phyloP scores from a whole-genome alignment of 2,888 invertebrate species.

The Tinea semifulvella region DNA sequence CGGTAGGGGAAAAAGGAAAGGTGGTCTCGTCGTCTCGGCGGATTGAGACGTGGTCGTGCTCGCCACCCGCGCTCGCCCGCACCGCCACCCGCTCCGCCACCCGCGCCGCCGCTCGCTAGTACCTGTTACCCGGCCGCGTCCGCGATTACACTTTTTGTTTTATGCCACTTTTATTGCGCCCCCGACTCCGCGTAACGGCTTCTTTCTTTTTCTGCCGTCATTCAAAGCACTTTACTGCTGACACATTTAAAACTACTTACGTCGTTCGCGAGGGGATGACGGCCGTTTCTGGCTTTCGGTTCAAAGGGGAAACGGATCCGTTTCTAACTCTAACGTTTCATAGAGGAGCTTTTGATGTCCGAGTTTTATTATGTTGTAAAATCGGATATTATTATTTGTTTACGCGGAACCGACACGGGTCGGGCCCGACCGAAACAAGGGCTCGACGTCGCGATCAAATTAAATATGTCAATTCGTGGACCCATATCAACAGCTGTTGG shows the following conservation, averaged over 20 bases:
- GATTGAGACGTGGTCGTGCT: conserved; percentile 44
- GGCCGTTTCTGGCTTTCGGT: conserved; percentile 24
- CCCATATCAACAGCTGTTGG: conserved; percentile 67
- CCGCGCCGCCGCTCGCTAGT: not conserved
- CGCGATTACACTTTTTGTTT: conserved; percentile 46
- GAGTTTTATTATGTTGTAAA: conserved; percentile 26
- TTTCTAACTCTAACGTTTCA: conserved; percentile 25
- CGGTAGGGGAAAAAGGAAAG: conserved; percentile 65
- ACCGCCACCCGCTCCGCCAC: no score
- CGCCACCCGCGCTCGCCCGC: conserved; percentile 28
- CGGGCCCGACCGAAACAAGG: conserved; percentile 32
- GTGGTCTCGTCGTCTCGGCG: conserved; percentile 66
- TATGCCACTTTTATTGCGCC: conserved; percentile 60
- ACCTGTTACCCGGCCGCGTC: conserved; percentile 3
- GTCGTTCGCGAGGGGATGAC: conserved; percentile 19
- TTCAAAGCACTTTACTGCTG: conserved; percentile 46
- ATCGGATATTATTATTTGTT: not conserved
- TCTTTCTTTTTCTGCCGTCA: conserved; percentile 36
- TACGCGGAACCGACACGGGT: conserved; percentile 18
- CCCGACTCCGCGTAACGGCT: conserved; percentile 34
- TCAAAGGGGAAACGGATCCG: conserved; percentile 42
- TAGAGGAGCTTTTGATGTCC: conserved; percentile 49
- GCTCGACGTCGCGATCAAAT: conserved; percentile 54
- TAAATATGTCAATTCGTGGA: conserved; percentile 67
- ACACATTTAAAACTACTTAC: conserved; percentile 57